Evolutionary conservation across 1,140 invertebrate genomes (phyloP).

Genomic region (Glomeris maerens): DNA sequence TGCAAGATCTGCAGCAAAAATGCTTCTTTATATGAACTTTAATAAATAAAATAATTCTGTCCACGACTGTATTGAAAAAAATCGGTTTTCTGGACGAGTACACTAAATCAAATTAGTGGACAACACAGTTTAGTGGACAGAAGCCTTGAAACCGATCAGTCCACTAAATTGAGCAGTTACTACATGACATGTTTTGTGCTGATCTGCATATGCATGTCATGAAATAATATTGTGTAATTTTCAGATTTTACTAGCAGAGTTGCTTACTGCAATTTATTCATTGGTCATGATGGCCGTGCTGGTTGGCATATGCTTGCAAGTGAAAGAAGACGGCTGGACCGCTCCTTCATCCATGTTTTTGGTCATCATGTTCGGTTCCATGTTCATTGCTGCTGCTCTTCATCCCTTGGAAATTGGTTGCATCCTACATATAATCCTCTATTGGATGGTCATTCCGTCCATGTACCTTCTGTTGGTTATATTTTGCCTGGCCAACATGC

Average conservation of each 20-base stretch:
- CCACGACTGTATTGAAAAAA: too few species aligned
- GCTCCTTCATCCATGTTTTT: not conserved
- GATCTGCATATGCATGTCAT: too few species aligned
- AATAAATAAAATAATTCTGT: too few species aligned
- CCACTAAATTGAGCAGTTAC: too few species aligned
- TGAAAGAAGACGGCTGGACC: not conserved
- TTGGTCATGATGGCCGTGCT: constrained; percentile 44
- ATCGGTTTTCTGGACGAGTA: too few species aligned
- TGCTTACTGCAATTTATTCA: constrained; percentile 38
- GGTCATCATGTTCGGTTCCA: not conserved
- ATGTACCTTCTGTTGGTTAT: constrained; percentile 38
- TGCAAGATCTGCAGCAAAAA: too few species aligned
- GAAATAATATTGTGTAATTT: too few species aligned
- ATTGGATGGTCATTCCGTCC: constrained; percentile 37
- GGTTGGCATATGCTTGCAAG: constrained; percentile 29
- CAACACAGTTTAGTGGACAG: too few species aligned
- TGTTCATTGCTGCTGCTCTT: constrained; percentile 32
- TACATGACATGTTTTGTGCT: too few species aligned
- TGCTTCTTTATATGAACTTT: too few species aligned
- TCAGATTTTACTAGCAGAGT: constrained; percentile 35
- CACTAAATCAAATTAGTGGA: too few species aligned
- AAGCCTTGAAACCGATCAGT: too few species aligned
- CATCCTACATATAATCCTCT: constrained; percentile 33
- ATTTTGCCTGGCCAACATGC: constrained; percentile 35
- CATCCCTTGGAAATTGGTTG: constrained; percentile 36